Evolutionary conservation across 2,797 vertebrate genomes (phyloP).

Genomic region (Decapterus maruadsi): DNA sequence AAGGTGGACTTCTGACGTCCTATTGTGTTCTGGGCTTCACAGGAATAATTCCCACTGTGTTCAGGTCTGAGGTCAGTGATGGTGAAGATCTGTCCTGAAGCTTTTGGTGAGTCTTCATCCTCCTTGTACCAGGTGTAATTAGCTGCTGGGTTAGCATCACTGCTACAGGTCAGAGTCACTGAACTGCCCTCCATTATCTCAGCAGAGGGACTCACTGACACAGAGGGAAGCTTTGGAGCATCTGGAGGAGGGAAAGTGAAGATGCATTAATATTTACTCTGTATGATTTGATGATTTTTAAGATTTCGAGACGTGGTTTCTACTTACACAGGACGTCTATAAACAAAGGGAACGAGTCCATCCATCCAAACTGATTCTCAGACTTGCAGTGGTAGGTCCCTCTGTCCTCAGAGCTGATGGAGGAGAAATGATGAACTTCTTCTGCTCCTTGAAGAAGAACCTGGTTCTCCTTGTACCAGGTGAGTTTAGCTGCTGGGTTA

Average conservation of each 20-base stretch:
- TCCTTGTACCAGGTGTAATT: slow-evolving; percentile 53
- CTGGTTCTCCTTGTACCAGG: slow-evolving; percentile 42
- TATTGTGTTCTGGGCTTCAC: slow-evolving; percentile 43
- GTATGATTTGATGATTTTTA: too few relatives aligned
- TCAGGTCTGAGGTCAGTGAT: slow-evolving; percentile 43
- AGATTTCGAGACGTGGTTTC: too few relatives aligned
- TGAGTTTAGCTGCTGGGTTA: slow-evolving; percentile 37
- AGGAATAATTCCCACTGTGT: slow-evolving; percentile 54
- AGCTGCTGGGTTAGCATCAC: slow-evolving; percentile 64
- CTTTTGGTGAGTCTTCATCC: slow-evolving; percentile 21
- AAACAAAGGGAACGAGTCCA: too few relatives aligned
- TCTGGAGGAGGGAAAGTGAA: neutral
- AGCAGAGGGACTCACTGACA: slow-evolving; percentile 9
- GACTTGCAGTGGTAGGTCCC: slow-evolving; percentile 50
- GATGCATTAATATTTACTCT: too few relatives aligned
- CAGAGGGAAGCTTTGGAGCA: slow-evolving; percentile 17
- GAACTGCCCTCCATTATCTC: too few relatives aligned
- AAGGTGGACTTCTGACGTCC: slow-evolving; percentile 18
- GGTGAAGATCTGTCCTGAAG: slow-evolving; percentile 38
- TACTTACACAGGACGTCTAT: slow-evolving; percentile 57
- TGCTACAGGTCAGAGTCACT: slow-evolving; percentile 54
- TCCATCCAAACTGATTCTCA: slow-evolving; percentile 19
- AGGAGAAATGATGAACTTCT: neutral
- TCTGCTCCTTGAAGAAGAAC: neutral
- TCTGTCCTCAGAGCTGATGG: slow-evolving; percentile 39